Conservation (phyloP, 2,797 vertebrate species). For the Xenops minutus region DNA sequence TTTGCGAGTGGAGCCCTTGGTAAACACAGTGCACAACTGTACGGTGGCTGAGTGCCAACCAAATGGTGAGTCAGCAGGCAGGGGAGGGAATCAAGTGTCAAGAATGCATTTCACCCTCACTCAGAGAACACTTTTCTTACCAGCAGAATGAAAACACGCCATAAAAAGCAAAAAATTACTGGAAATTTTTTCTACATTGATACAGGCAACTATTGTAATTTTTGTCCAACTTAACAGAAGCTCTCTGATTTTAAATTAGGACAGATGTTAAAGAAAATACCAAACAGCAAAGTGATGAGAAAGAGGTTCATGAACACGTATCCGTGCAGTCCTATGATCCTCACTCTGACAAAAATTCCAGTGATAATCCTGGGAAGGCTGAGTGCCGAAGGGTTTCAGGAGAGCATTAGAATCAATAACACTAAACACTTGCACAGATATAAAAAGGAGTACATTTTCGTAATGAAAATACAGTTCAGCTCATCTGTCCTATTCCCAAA, state of each 20-base stretch:
- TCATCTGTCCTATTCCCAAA: background rate
- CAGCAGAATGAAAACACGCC: background rate
- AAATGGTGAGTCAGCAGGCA: conserved; percentile 60
- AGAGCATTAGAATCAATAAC: background rate
- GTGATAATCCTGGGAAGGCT: background rate
- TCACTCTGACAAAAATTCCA: background rate
- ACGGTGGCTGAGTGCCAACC: conserved; percentile 16
- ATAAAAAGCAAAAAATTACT: background rate
- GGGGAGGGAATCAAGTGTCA: conserved; percentile 35
- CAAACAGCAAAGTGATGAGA: background rate
- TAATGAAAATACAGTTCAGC: background rate
- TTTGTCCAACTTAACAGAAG: background rate
- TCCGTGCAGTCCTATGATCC: background rate
- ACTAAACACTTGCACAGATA: background rate
- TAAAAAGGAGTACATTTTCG: background rate
- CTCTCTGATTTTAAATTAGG: background rate
- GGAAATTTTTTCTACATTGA: background rate
- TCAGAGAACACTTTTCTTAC: background rate
- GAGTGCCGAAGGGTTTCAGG: background rate
- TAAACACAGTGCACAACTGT: conserved; percentile 17
- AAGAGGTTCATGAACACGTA: background rate
- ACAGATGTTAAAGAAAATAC: background rate
- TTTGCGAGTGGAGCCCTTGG: background rate
- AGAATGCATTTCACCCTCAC: conserved; percentile 43
- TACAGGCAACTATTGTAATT: background rate